Evolutionary conservation across 2,888 invertebrate genomes (phyloP).

Genomic region (Ecdyonurus torrentis): DNA sequence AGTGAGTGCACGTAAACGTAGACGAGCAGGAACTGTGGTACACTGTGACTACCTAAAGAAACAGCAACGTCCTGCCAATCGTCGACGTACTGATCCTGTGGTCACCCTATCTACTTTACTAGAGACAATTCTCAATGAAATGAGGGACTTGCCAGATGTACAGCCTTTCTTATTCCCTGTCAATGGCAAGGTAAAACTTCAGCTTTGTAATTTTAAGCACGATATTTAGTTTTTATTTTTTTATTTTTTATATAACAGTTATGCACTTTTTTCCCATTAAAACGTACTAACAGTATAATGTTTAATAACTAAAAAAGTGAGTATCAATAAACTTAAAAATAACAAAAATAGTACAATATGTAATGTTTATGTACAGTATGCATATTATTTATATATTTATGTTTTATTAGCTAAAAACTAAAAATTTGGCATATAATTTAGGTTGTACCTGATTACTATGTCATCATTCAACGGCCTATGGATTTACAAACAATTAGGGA

Average conservation of each 20-base stretch:
- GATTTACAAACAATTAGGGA: slow-evolving; percentile 92
- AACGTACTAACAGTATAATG: not conserved
- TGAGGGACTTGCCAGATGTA: slow-evolving; percentile 81
- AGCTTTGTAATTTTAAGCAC: too few species aligned
- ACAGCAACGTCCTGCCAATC: slow-evolving; percentile 65
- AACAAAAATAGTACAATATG: too few species aligned
- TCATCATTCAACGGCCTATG: slow-evolving; percentile 85
- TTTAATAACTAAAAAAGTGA: too few species aligned
- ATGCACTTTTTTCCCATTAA: not conserved
- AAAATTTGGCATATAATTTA: too few species aligned
- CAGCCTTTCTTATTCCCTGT: slow-evolving; percentile 90
- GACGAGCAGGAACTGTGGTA: slow-evolving; percentile 44
- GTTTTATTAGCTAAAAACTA: too few species aligned
- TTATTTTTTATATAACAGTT: too few species aligned
- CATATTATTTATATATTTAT: too few species aligned
- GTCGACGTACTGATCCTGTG: slow-evolving; percentile 87
- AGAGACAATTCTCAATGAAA: slow-evolving; percentile 81
- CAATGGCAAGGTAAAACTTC: slow-evolving; percentile 54
- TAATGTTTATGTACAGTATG: too few species aligned
- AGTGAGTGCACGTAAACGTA: slow-evolving; percentile 42
- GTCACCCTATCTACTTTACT: slow-evolving; percentile 84
- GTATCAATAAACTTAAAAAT: too few species aligned
- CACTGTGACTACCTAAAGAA: slow-evolving; percentile 83
- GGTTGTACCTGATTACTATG: slow-evolving; percentile 87
- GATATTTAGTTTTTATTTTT: too few species aligned